Base-by-base conservation (phyloP, 2,113 vertebrate genomes). In the Eonycteris spelaea region DNA sequence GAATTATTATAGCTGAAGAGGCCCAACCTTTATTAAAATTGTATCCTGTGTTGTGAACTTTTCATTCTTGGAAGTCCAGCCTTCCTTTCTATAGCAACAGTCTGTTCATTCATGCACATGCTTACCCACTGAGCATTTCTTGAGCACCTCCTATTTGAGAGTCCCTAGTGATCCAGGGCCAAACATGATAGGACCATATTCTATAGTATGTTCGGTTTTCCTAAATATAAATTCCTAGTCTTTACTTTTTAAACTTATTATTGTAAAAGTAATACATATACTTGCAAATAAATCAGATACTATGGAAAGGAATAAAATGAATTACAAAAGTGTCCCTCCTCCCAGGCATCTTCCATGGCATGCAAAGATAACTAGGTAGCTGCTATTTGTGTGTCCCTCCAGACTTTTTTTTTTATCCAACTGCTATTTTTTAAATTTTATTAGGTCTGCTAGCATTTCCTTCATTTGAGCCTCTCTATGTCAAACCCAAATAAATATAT, bases 1-100 rank as follows among this genome's bases (percentile, higher is more conserved):
- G 98, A 95, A 63, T 68, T 5, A 21, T 83, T 65, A 53, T 35
- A 82, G 55, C 26, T 28, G n/a, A 71, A 55, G 48, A 68, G 14
- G 24, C n/a, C 87, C 45, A 45, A 1, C 11, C 24, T 65, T 45
- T 61, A 22, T 83, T 71, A 67, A 74, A 87, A 67, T 55, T 3
- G 35, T 67, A 33, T 33, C n/a, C 30, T 14, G 33, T 35, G 9
- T 33, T 84, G 59, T 55, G 67, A 90, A 80, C 45, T 82, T 86
- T 90, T 67, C 45, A 22, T 71, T 71, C 79, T 87, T 95, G 19
- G 13, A 83, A 87, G 26, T 68, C n/a, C 4, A 85, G 70, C 35
- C 40, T 63, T 57, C 59, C 33, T 94, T 70, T 95, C 67, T 61
- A 90, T 9, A n/a, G n/a, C 4, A 35, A 45, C 30, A 68, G 7